A percentile compares a stretch with the other conserved stretches of the same genome.
These are phyloP conservation scores for Drosophila colorata DNA, from an alignment of 2,888 invertebrate genomes.

Conservation along the genomic window DNA sequence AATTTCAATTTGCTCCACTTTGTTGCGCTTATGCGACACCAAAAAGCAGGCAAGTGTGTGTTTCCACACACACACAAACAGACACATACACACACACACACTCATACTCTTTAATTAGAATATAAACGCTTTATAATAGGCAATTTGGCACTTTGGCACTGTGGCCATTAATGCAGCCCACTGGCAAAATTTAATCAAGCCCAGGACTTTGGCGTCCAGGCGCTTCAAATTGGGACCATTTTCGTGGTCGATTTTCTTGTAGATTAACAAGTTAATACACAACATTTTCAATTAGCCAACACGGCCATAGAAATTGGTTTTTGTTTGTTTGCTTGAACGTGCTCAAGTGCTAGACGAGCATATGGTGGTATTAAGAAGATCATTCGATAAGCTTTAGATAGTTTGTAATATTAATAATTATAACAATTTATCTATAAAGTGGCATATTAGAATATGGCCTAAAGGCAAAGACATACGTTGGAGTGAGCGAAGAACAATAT, in stretches of 20 bases:
- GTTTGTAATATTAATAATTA: neutral
- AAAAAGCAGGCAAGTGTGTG: slow-evolving; percentile 16
- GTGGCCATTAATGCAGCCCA: slow-evolving; percentile 14
- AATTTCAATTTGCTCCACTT: slow-evolving; percentile 46
- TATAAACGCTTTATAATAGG: slow-evolving; percentile 49
- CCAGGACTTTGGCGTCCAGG: neutral
- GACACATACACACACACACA: slow-evolving; percentile 1
- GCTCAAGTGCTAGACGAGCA: neutral
- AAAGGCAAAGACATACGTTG: no score
- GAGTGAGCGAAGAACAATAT: no score
- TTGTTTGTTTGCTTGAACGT: neutral
- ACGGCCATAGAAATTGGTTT: neutral
- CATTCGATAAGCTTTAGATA: neutral
- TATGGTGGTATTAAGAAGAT: neutral
- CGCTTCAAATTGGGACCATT: neutral
- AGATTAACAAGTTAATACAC: slow-evolving; percentile 2
- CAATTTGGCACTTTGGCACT: slow-evolving; percentile 47
- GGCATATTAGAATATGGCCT: no score
- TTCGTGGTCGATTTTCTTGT: neutral
- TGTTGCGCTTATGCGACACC: slow-evolving; percentile 9
- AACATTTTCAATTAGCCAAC: neutral
- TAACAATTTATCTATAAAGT: neutral
- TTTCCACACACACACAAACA: slow-evolving; percentile 1
- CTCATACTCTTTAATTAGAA: slow-evolving; percentile 41
- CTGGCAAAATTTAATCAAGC: slow-evolving; percentile 23